Conservation (phyloP, 2,797 vertebrate genomes). For the Scleropages formosus region DNA sequence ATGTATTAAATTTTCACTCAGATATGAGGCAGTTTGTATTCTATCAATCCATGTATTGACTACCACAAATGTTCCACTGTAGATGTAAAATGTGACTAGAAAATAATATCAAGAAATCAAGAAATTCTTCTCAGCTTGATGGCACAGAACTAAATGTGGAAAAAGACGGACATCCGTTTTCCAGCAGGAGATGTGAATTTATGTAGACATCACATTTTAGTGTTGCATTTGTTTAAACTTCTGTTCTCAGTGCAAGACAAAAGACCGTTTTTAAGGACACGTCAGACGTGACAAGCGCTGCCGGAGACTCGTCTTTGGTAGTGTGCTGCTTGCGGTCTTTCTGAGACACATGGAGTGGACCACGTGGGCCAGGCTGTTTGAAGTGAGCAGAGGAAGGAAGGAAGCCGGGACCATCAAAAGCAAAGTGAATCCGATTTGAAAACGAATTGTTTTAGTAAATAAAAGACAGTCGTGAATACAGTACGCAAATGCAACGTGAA, state of each 20-base stretch:
- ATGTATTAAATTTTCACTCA: too few relatives aligned
- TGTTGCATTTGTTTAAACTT: not conserved
- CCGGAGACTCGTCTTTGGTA: not conserved
- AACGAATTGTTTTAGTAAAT: slow-evolving; percentile 8
- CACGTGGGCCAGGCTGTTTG: slow-evolving; percentile 6
- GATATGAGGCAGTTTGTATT: too few relatives aligned
- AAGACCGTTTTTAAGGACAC: not conserved
- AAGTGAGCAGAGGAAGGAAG: not conserved
- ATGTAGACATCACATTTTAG: not conserved
- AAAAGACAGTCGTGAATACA: not conserved
- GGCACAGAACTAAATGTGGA: not conserved
- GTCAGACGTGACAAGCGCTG: not conserved
- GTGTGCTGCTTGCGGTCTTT: not conserved
- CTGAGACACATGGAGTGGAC: not conserved
- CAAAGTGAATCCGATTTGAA: slow-evolving; percentile 10
- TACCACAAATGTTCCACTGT: too few relatives aligned
- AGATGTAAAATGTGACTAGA: too few relatives aligned
- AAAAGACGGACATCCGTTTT: not conserved
- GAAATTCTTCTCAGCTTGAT: too few relatives aligned
- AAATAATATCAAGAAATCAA: too few relatives aligned
- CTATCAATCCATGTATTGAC: too few relatives aligned
- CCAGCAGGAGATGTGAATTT: not conserved
- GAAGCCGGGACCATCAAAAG: not conserved
- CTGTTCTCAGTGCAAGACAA: not conserved
- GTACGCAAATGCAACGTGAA: not conserved